phyloP scores from a whole-genome alignment of 64 coral and sea anemone genomes.

The Exaiptasia diaphana region DNA sequence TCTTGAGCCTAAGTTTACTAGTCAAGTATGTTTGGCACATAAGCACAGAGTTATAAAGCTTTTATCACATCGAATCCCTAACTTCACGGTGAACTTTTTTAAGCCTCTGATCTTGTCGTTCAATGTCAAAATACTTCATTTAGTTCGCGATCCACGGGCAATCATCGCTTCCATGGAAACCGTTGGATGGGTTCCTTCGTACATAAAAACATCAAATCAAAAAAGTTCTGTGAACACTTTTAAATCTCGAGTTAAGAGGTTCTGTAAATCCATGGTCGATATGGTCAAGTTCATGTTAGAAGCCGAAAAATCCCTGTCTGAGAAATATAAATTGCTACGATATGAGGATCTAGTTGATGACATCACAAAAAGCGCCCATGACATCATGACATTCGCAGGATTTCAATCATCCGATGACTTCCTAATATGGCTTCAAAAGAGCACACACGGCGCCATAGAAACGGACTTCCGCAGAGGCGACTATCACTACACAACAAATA shows the following conservation, averaged over 20 bases:
- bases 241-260: conserved; percentile 40
- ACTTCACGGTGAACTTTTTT: conserved; percentile 14
- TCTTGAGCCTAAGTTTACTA: conserved; percentile 27
- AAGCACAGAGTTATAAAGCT: conserved; percentile 56
- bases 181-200: conserved; percentile 67
- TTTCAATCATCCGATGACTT: conserved; percentile 50
- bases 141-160: conserved; percentile 88
- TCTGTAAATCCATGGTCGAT: conserved; percentile 50
- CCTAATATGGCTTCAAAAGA: background rate
- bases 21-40: conserved; percentile 27
- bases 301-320: conserved; percentile 35
- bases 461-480: background rate
- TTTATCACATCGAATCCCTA: conserved; percentile 54
- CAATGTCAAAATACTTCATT: conserved; percentile 72
- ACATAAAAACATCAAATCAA: background rate
- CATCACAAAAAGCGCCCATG: background rate
- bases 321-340: conserved; percentile 26
- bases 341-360: conserved; percentile 73
- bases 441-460: background rate
- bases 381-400: conserved; percentile 54
- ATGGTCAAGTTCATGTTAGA: conserved; percentile 48
- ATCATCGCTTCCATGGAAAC: conserved; percentile 51
- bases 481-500: conserved; percentile 44
- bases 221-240: background rate
- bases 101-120: background rate